A percentile compares a stretch with the other conserved stretches of the same genome.
Evolutionary conservation across 2,113 vertebrate genomes (phyloP).

Genomic region (Gorsachius goisagi): DNA sequence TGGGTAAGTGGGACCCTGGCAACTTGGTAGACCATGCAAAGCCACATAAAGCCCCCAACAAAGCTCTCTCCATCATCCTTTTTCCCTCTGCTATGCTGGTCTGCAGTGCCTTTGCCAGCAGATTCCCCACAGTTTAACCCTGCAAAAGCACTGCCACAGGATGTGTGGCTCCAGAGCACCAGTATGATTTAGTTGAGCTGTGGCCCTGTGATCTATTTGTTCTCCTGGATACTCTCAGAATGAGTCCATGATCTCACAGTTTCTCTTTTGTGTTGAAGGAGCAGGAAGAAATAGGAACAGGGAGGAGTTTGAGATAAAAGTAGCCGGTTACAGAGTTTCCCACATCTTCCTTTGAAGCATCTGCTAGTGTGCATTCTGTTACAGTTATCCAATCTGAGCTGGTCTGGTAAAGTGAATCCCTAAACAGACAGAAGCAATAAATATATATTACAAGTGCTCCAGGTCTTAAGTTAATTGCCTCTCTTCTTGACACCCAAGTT

Average conservation of each 20-base stretch:
- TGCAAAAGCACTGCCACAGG: not conserved
- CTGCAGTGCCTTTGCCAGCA: not conserved
- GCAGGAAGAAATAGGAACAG: not conserved
- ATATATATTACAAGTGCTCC: not conserved
- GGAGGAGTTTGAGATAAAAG: not conserved
- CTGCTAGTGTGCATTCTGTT: not conserved
- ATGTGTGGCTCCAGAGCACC: not conserved
- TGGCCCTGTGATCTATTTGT: not conserved
- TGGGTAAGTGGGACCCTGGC: constrained; percentile 63
- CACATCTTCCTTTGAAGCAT: not conserved
- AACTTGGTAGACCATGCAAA: not conserved
- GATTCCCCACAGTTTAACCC: not conserved
- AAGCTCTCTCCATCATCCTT: not conserved
- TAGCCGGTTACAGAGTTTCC: not conserved
- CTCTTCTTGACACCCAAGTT: not conserved
- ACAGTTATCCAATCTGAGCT: not conserved
- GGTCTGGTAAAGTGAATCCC: not conserved
- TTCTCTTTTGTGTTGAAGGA: not conserved
- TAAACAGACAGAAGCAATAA: not conserved
- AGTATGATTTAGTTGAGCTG: not conserved
- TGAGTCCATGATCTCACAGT: not conserved
- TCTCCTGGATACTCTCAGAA: not conserved
- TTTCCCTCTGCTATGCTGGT: not conserved
- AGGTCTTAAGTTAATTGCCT: not conserved
- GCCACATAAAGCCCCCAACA: rapidly evolving